Evolutionary conservation across 1,140 invertebrate species (phyloP).

Genomic region (Archegozetes longisetosus): DNA sequence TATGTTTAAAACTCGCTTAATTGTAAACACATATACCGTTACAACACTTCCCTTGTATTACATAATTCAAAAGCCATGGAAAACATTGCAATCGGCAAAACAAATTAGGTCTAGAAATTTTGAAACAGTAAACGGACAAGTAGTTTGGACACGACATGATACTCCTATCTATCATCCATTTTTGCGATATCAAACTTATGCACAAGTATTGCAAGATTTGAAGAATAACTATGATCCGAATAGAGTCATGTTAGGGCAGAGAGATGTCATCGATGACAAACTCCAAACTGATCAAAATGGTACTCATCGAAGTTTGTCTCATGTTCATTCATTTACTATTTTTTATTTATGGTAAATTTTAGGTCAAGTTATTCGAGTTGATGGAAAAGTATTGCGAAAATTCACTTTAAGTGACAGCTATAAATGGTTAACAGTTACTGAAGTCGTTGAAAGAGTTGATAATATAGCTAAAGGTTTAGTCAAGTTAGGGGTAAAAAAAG

Average conservation of each 20-base stretch:
- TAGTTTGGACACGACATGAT: conserved; percentile 2
- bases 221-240: not conserved
- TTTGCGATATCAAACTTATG: not conserved
- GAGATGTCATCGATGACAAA: not conserved
- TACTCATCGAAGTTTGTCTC: not conserved
- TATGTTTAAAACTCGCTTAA: conserved; percentile 5
- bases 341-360: not conserved
- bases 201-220: not conserved
- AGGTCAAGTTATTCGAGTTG: conserved; percentile 1
- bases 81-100: conserved; percentile 26
- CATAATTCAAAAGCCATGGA: conserved; percentile 67
- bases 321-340: not conserved
- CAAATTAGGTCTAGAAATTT: not conserved
- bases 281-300: conserved; percentile 1
- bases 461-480: conserved; percentile 40
- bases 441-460: conserved; percentile 54
- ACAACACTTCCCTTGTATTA: conserved; percentile 69
- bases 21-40: conserved; percentile 9
- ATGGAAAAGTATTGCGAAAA: conserved; percentile 9
- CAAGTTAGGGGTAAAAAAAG: conserved; percentile 26
- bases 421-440: conserved; percentile 67
- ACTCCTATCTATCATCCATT: not conserved
- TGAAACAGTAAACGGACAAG: not conserved
- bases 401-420: conserved; percentile 42
- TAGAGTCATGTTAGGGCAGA: not conserved